Percentiles rank a stretch among this genome's conserved stretches.
Conservation (phyloP, 2,113 vertebrate genomes). For the Rhinolophus ferrumequinum region DNA sequence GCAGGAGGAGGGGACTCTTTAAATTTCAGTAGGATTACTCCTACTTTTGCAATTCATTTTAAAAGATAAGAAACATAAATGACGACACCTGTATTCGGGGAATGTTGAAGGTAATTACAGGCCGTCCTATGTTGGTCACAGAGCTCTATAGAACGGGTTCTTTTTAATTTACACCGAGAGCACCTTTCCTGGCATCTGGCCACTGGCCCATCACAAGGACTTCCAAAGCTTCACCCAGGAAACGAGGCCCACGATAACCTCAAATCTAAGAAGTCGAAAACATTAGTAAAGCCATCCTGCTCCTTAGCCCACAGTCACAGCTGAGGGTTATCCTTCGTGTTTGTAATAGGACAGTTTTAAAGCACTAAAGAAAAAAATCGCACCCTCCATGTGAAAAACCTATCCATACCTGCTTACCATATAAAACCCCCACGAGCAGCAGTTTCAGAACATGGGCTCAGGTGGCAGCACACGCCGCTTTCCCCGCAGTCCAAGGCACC, state of each 20-base stretch:
- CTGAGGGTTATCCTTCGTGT: neutral
- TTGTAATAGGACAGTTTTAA: neutral
- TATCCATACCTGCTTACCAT: neutral
- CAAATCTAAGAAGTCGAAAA: neutral
- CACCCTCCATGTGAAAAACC: neutral
- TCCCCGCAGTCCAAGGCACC: neutral
- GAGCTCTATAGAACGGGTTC: neutral
- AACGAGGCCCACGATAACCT: neutral
- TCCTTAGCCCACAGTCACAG: neutral
- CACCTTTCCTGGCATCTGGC: neutral
- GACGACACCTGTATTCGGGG: neutral
- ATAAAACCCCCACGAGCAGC: neutral
- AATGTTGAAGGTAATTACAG: neutral
- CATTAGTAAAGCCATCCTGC: neutral
- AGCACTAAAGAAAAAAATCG: neutral
- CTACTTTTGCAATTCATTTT: neutral
- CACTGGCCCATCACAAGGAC: neutral
- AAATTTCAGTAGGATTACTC: neutral
- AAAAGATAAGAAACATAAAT: neutral
- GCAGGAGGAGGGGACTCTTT: neutral
- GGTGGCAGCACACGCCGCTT: neutral
- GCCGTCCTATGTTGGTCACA: neutral
- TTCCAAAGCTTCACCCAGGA: constrained; percentile 42
- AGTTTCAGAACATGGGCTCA: neutral
- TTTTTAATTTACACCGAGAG: neutral